A percentile compares a stretch with the other conserved stretches of the same genome.
Conservation (phyloP, 35 echinoderm and acorn worm genomes). For the Ophiothrix spiculata region DNA sequence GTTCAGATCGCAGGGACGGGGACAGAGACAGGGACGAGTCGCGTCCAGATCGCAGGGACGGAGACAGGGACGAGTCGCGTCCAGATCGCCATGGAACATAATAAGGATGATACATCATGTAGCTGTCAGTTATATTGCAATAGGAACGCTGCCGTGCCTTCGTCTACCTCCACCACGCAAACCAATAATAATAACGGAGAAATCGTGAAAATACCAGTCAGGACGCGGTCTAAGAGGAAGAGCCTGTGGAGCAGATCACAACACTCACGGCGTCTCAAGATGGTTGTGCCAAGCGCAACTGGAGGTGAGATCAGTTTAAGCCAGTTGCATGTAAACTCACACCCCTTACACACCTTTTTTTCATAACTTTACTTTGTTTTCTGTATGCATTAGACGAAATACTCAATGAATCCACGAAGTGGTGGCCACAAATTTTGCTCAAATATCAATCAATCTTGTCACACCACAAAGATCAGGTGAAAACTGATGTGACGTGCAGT, state of each 20-base stretch:
- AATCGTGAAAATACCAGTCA: slow-evolving; percentile 32
- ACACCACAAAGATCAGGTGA: no score
- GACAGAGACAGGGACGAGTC: background rate
- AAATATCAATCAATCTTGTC: no score
- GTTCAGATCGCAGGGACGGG: background rate
- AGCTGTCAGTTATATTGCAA: slow-evolving; percentile 87
- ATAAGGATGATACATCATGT: slow-evolving; percentile 53
- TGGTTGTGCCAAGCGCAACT: slow-evolving; percentile 69
- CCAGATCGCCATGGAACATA: slow-evolving; percentile 35
- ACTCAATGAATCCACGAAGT: no score
- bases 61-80: slow-evolving; percentile 28
- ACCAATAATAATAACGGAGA: slow-evolving; percentile 44
- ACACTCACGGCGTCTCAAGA: slow-evolving; percentile 68
- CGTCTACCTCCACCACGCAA: slow-evolving; percentile 13
- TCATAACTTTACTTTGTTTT: no score
- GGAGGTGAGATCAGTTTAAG: slow-evolving; percentile 98
- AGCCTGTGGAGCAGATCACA: slow-evolving; percentile 90
- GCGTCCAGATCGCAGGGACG: background rate
- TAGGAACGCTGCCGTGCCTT: slow-evolving; percentile 20
- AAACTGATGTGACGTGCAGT: no score
- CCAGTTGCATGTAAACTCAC: no score
- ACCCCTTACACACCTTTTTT: no score
- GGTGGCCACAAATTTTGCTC: no score
- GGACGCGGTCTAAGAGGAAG: slow-evolving; percentile 52
- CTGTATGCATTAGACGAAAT: no score